phyloP scores from a whole-genome alignment of 2,113 vertebrate species.

The Cyanistes caeruleus region DNA sequence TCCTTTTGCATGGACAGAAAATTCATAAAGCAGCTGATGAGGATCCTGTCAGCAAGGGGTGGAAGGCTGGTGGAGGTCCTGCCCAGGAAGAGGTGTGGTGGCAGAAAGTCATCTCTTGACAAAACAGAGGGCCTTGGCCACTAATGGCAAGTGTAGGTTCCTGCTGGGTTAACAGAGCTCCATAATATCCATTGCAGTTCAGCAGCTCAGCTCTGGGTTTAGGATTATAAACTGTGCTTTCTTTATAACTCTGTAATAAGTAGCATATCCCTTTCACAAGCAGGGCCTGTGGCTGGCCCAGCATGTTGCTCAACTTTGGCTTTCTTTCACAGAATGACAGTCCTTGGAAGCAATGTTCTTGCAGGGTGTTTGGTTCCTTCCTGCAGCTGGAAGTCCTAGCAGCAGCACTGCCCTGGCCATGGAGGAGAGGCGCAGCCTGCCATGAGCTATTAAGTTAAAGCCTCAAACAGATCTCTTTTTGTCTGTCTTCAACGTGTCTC shows the following conservation, averaged over 20 bases:
- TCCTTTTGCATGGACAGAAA: background rate
- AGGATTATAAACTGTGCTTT: background rate
- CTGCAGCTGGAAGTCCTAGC: slow-evolving; percentile 17
- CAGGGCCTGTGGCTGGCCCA: background rate
- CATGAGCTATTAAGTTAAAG: slow-evolving; percentile 26
- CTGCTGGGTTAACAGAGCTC: background rate
- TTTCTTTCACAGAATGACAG: background rate
- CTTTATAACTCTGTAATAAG: background rate
- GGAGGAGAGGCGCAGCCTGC: slow-evolving; percentile 8
- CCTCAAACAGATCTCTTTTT: slow-evolving; percentile 35
- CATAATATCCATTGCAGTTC: background rate
- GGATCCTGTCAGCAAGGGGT: background rate
- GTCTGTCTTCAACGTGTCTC: background rate
- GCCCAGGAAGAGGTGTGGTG: background rate
- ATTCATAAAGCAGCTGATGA: background rate
- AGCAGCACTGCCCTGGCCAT: slow-evolving; percentile 16
- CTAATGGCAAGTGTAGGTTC: background rate
- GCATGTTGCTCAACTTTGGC: slow-evolving; percentile 16
- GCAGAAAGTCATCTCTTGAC: background rate
- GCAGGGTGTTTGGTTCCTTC: slow-evolving; percentile 27
- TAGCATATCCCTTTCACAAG: background rate
- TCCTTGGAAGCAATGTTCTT: slow-evolving; percentile 40
- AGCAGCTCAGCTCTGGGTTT: background rate
- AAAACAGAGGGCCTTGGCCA: background rate
- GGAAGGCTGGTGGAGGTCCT: background rate